These are phyloP conservation scores for Athalia cordata DNA, from an alignment of 2,888 invertebrate genomes.

Conservation along the genomic window DNA sequence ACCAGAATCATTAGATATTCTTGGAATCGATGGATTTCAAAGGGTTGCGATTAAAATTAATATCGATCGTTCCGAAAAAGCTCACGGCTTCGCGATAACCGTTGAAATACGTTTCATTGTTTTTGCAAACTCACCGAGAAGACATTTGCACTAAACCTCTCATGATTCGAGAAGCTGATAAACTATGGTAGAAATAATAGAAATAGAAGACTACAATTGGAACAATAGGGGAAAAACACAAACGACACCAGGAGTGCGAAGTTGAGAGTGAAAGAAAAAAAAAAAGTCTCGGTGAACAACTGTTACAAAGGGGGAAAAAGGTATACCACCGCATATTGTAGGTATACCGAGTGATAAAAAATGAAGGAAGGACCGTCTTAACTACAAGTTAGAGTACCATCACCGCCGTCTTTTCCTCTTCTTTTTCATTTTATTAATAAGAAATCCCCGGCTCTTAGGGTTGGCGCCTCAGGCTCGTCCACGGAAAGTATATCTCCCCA, in stretches of 20 bases:
- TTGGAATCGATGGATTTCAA: no score
- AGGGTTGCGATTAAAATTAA: no score
- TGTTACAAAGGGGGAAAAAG: slow-evolving; percentile 7
- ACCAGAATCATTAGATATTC: no score
- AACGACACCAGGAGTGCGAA: background rate
- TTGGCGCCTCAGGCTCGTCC: slow-evolving; percentile 1
- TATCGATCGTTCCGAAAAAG: no score
- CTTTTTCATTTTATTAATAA: slow-evolving; percentile 31
- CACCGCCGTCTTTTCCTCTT: background rate
- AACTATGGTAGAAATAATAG: no score
- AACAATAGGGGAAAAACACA: slow-evolving; percentile 21
- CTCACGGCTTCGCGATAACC: no score
- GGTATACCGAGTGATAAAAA: slow-evolving; percentile 14
- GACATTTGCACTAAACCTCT: no score
- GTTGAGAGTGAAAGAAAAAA: slow-evolving; percentile 21
- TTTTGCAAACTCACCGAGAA: no score
- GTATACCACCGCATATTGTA: background rate
- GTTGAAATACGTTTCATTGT: no score
- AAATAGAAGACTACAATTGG: background rate
- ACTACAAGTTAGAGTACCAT: slow-evolving; percentile 26
- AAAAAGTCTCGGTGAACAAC: background rate
- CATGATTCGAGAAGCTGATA: no score
- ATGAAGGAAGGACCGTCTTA: slow-evolving; percentile 5
- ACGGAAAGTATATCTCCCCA: slow-evolving; percentile 8
- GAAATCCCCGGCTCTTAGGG: slow-evolving; percentile 12